Percentiles rank a stretch among this genome's conserved stretches.
Conservation (phyloP, 2,113 vertebrate genomes). For the Salvelinus alpinus region DNA sequence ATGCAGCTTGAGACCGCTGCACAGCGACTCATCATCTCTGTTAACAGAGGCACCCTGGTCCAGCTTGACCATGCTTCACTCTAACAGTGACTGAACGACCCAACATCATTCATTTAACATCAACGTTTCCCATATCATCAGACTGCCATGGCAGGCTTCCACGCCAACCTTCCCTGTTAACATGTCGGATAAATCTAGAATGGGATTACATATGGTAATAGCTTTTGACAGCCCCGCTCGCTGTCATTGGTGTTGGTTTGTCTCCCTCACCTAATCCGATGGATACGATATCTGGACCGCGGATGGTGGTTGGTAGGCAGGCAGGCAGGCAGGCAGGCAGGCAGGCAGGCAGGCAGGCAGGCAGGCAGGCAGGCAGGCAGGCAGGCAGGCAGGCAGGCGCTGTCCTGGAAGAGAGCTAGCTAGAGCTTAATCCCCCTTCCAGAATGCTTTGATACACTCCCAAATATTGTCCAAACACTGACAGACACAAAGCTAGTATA, state of each 20-base stretch:
- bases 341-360: slow-evolving; percentile 27
- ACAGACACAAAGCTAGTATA: slow-evolving; percentile 44
- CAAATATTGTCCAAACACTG: slow-evolving; percentile 47
- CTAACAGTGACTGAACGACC: slow-evolving; percentile 88
- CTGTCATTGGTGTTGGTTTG: background rate
- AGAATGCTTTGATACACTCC: slow-evolving; percentile 58
- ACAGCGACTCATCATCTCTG: slow-evolving; percentile 82
- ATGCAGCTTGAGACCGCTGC: background rate
- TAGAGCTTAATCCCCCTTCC: slow-evolving; percentile 50
- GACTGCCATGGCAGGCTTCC: slow-evolving; percentile 52
- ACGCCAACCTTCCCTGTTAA: slow-evolving; percentile 61
- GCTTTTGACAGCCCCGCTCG: slow-evolving; percentile 66
- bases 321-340: slow-evolving; percentile 32
- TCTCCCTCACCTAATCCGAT: slow-evolving; percentile 70
- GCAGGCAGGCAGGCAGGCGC: slow-evolving; percentile 40
- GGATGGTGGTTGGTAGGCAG: slow-evolving; percentile 42
- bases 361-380: slow-evolving; percentile 34
- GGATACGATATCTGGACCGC: slow-evolving; percentile 65
- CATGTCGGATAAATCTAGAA: slow-evolving; percentile 60
- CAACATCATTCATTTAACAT: slow-evolving; percentile 95
- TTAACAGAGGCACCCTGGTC: slow-evolving; percentile 72
- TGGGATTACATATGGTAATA: slow-evolving; percentile 68
- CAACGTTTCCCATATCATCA: slow-evolving; percentile 54
- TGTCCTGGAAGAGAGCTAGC: slow-evolving; percentile 56
- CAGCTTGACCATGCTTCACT: slow-evolving; percentile 85